A percentile compares a stretch with the other conserved stretches of the same genome.
These are phyloP conservation scores for Plebejus argus DNA, from an alignment of 2,888 invertebrate genomes.

Conservation along the genomic window DNA sequence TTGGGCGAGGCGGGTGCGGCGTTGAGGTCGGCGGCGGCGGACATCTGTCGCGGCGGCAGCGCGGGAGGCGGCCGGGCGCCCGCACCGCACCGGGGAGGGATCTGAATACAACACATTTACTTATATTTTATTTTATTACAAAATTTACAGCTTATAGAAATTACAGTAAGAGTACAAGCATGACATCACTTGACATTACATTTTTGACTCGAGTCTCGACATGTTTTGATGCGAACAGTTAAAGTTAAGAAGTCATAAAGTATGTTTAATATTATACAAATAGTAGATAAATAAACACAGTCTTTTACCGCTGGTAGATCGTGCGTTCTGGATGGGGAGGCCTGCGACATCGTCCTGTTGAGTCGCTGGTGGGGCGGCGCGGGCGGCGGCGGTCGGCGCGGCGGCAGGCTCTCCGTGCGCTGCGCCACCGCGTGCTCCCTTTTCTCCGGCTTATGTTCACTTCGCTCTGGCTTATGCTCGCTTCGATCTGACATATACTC, in stretches of 20 bases:
- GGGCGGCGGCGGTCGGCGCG: slow-evolving; percentile 56
- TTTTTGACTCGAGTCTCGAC: too few species aligned
- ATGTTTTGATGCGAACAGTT: too few species aligned
- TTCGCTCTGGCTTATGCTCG: slow-evolving; percentile 30
- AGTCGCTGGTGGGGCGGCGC: slow-evolving; percentile 54
- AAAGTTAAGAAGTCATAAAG: too few species aligned
- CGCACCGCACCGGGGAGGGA: slow-evolving; percentile 60
- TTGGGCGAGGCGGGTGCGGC: slow-evolving; percentile 46
- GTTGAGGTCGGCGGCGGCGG: slow-evolving; percentile 71
- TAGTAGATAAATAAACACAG: neutral
- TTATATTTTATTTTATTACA: too few species aligned
- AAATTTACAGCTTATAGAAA: too few species aligned
- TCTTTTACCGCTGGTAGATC: slow-evolving; percentile 58
- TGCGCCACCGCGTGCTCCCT: slow-evolving; percentile 33
- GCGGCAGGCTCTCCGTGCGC: slow-evolving; percentile 49
- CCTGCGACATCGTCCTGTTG: slow-evolving; percentile 62
- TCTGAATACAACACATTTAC: slow-evolving; percentile 46
- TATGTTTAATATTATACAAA: too few species aligned
- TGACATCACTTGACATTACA: too few species aligned
- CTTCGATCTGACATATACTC: neutral
- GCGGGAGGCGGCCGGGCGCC: slow-evolving; percentile 62
- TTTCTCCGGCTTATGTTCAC: slow-evolving; percentile 27
- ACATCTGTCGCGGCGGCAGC: slow-evolving; percentile 80
- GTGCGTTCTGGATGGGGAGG: slow-evolving; percentile 53
- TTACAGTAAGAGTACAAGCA: too few species aligned